Evolutionary conservation across 2,888 invertebrate genomes (phyloP).

Genomic region (Bruchidius siliquastri): DNA sequence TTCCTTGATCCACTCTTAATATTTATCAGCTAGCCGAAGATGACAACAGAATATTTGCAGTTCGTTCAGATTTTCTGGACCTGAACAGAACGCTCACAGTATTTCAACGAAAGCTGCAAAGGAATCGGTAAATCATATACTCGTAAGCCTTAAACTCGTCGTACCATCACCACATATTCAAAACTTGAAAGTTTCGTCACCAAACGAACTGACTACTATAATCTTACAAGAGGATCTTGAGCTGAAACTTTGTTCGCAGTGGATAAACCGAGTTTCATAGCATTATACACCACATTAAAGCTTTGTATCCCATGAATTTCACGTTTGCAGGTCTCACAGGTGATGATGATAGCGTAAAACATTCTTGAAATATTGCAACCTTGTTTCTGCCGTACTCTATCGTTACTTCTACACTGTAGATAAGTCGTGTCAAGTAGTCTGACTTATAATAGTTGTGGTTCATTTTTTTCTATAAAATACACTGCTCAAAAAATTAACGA

Average conservation of each 20-base stretch:
- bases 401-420: too few species aligned
- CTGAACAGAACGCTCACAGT: background rate
- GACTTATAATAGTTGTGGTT: too few species aligned
- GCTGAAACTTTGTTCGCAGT: background rate
- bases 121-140: background rate
- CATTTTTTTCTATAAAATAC: too few species aligned
- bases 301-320: background rate
- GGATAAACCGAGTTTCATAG: background rate
- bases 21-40: background rate
- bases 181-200: background rate
- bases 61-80: background rate
- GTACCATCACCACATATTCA: background rate
- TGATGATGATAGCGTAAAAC: too few species aligned
- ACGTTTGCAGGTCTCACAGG: background rate
- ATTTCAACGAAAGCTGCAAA: background rate
- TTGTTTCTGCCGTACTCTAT: too few species aligned
- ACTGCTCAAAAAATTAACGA: too few species aligned
- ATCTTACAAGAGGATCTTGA: background rate
- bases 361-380: too few species aligned
- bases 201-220: background rate
- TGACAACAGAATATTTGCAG: background rate
- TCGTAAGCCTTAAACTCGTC: background rate
- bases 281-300: background rate
- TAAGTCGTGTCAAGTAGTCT: too few species aligned
- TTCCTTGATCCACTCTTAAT: background rate